Evolutionary conservation across 2,113 vertebrate genomes (phyloP).

Genomic region (Phaethon lepturus): DNA sequence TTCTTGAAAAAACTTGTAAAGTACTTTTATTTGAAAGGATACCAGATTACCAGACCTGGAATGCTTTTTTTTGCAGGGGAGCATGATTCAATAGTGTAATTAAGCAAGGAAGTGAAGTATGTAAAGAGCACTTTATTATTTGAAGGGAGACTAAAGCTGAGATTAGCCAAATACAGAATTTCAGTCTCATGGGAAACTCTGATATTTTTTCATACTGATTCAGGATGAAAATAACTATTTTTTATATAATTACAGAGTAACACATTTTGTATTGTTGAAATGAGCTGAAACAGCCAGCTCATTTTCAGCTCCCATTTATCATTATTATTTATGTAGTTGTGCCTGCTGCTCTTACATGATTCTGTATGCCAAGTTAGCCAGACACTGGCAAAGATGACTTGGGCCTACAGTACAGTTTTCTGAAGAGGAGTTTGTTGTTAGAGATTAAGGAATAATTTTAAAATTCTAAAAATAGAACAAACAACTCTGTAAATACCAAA

Average conservation of each 20-base stretch:
- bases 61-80: fast-evolving
- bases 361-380: background rate
- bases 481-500: background rate
- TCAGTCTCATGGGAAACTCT: background rate
- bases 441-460: background rate
- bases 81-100: background rate
- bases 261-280: background rate
- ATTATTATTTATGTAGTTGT: background rate
- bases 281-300: background rate
- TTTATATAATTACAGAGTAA: background rate
- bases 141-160: background rate
- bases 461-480: background rate
- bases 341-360: background rate
- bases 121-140: background rate
- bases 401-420: background rate
- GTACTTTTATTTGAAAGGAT: background rate
- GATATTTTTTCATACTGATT: background rate
- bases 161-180: background rate
- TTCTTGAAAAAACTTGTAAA: background rate
- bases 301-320: background rate
- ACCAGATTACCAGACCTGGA: background rate
- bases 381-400: background rate
- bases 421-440: background rate
- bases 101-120: background rate
- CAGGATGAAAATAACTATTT: background rate